A percentile compares a stretch with the other conserved stretches of the same genome.
Conservation (phyloP, 2,797 vertebrate genomes). For the Semaprochilodus insignis region DNA sequence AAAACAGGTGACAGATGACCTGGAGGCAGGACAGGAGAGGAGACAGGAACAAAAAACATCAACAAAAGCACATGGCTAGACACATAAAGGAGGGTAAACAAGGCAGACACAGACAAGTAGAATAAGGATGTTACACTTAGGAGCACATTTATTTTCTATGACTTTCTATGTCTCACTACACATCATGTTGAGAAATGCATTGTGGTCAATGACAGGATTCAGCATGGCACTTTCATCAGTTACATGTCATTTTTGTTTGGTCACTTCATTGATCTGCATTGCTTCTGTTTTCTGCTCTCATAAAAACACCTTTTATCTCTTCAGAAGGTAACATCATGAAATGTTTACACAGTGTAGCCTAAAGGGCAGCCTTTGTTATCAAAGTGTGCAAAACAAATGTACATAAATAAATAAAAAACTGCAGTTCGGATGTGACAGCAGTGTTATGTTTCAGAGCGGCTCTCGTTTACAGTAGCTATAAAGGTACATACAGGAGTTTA, state of each 20-base stretch:
- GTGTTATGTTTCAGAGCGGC: neutral
- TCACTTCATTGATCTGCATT: slow-evolving; percentile 13
- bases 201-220: neutral
- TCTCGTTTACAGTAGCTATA: neutral
- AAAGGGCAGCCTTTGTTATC: neutral
- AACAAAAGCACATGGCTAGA: too few relatives aligned
- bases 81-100: too few relatives aligned
- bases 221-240: neutral
- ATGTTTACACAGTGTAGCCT: too few relatives aligned
- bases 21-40: too few relatives aligned
- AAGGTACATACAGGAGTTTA: neutral
- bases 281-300: too few relatives aligned
- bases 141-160: neutral
- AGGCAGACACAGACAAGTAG: too few relatives aligned
- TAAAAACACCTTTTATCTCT: too few relatives aligned
- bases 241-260: slow-evolving; percentile 9
- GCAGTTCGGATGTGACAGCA: neutral
- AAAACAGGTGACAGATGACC: too few relatives aligned
- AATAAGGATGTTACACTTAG: too few relatives aligned
- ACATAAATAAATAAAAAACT: neutral
- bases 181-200: neutral
- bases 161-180: neutral
- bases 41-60: too few relatives aligned
- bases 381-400: neutral
- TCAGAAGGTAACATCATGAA: too few relatives aligned